Percentiles rank a stretch among this genome's conserved stretches.
Evolutionary conservation across 1,140 invertebrate genomes (phyloP).

Genomic region (Magallana ariakensis): DNA sequence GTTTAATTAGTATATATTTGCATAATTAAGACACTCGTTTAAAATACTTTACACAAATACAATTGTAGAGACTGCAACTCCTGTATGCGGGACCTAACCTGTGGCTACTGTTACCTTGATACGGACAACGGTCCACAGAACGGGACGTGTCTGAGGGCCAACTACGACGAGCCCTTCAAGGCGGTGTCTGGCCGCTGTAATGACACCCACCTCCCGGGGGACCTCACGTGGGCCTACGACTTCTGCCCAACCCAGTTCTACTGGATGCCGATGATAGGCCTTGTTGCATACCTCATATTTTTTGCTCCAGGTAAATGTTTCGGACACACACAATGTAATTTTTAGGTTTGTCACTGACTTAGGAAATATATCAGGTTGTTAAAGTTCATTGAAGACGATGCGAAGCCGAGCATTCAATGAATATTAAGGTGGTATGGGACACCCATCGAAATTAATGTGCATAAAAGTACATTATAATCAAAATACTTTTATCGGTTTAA

Average conservation of each 20-base stretch:
- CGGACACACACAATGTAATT: too few species aligned
- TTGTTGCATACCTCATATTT: conserved; percentile 81
- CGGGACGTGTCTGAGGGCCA: conserved; percentile 74
- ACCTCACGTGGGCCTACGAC: conserved; percentile 79
- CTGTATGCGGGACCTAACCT: conserved; percentile 79
- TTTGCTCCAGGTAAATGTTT: conserved; percentile 81
- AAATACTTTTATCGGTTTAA: too few species aligned
- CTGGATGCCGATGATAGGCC: conserved; percentile 82
- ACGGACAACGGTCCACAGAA: conserved; percentile 63
- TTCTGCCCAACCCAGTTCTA: conserved; percentile 81
- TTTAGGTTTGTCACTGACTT: too few species aligned
- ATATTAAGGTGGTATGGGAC: too few species aligned
- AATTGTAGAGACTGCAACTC: conserved; percentile 79
- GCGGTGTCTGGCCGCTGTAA: conserved; percentile 71
- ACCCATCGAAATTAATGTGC: too few species aligned
- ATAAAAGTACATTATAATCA: too few species aligned
- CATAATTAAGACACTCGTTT: too few species aligned
- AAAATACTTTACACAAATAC: not conserved
- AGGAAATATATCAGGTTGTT: too few species aligned
- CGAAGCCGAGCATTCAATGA: too few species aligned
- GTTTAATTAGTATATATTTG: too few species aligned
- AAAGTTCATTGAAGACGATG: too few species aligned
- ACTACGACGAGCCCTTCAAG: conserved; percentile 72
- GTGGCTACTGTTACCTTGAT: conserved; percentile 81
- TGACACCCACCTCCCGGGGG: conserved; percentile 56